Conservation (phyloP, 2,888 invertebrate species). For the Parnassius smintheus region DNA sequence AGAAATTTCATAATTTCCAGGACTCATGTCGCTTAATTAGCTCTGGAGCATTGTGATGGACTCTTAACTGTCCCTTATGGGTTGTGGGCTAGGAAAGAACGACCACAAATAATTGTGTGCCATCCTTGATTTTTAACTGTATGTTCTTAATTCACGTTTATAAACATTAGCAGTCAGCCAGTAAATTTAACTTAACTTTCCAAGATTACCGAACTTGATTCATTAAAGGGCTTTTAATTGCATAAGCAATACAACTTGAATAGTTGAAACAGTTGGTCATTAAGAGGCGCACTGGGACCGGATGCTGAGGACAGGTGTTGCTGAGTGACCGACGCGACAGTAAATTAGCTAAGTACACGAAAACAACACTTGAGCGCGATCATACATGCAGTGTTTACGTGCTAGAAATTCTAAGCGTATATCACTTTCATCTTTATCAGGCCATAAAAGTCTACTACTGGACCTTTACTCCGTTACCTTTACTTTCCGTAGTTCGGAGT, state of each 20-base stretch:
- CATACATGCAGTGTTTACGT: not conserved
- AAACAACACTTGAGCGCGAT: slow-evolving; percentile 10
- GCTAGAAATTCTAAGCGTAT: too few species aligned
- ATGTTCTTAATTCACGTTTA: not conserved
- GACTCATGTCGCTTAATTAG: too few species aligned
- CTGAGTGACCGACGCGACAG: slow-evolving; percentile 14
- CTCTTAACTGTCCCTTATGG: too few species aligned
- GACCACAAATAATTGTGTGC: too few species aligned
- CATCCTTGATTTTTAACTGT: too few species aligned
- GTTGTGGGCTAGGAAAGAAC: too few species aligned
- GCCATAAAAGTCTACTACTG: too few species aligned
- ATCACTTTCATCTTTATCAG: too few species aligned
- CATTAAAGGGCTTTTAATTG: slow-evolving; percentile 15
- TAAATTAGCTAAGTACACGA: slow-evolving; percentile 12
- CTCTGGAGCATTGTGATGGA: too few species aligned
- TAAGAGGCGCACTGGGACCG: slow-evolving; percentile 29
- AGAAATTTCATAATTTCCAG: too few species aligned
- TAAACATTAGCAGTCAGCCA: not conserved
- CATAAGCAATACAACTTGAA: slow-evolving; percentile 14
- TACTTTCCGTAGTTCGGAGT: too few species aligned
- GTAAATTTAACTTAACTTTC: not conserved
- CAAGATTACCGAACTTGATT: slow-evolving; percentile 15
- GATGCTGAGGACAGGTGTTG: slow-evolving; percentile 41
- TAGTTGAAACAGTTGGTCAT: slow-evolving; percentile 8
- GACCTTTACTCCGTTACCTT: too few species aligned